Evolutionary conservation across 2,888 invertebrate genomes (phyloP), one percentile per base, ranked within the genome.

Genomic region (Eristalis intricaria): DNA sequence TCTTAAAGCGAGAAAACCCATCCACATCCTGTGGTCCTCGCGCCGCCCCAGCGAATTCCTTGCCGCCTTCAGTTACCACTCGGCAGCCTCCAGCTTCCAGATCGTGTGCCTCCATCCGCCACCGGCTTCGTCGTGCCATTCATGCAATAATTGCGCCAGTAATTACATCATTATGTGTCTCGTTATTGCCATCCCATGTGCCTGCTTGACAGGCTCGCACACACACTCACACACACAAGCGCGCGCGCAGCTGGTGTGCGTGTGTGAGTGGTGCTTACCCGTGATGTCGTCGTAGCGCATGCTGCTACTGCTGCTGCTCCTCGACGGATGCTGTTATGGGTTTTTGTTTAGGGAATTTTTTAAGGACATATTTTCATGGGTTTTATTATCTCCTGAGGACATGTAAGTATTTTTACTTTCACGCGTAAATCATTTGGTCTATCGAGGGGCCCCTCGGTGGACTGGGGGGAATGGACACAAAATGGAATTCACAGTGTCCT

Each of bases 161-260:
- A 86, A 86, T 86, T 86, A 86, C 86, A 83, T 86, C 86, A 86
- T 86, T 86, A 82, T 86, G 83, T 86, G 86, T 83, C 82, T 78
- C 86, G 86, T 86, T 86, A 86, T 86, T 86, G 83, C 86, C 75
- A 79, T 86, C 86, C 82, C 86, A 75, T 86, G 86, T 79, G 81
- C 69, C 81, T 69, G 68, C 68, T 69, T 81, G 86, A 83, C 83
- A 83, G 63, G 56, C 65, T 64, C 32, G 19, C 61, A 43, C 40
- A 29, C 61, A 43, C 22, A 15, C 23, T 19, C n/a, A 40, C 40
- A 56, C 60, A 26, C 35, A 29, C 29, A 29, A 13, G n/a, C 66
- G 60, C 5, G 26, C 26, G 13, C 13, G 60, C 26, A 2, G 26
- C 26, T 26, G 3, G 26, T 26, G 26, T 26, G 63, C 35, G 22